phyloP scores from a whole-genome alignment of 2,113 vertebrate genomes.

The Odontesthes bonariensis region DNA sequence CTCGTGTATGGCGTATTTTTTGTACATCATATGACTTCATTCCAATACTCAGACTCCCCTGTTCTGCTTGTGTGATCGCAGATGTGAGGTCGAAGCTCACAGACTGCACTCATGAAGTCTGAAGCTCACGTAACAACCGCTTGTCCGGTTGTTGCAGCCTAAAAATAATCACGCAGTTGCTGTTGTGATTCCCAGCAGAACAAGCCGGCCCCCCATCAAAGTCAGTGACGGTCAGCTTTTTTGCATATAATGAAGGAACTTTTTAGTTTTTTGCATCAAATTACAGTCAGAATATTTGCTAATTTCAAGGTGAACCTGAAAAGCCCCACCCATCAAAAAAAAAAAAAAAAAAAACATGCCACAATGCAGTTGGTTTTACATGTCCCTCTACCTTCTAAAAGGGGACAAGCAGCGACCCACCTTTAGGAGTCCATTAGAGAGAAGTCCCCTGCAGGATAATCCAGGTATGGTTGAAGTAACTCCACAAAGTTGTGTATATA shows the following conservation, averaged over 20 bases:
- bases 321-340: too few species aligned
- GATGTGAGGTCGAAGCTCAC: neutral
- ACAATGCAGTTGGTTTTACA: neutral
- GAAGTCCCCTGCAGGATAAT: neutral
- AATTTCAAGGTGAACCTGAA: neutral
- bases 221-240: neutral
- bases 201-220: neutral
- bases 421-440: neutral
- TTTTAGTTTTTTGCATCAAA: too few species aligned
- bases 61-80: neutral
- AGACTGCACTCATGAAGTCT: neutral
- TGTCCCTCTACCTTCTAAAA: neutral
- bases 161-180: conserved; percentile 35
- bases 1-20: neutral
- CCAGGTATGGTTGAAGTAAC: neutral
- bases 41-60: neutral
- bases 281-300: neutral
- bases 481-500: conserved; percentile 14
- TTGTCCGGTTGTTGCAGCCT: conserved; percentile 3
- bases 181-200: neutral
- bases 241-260: neutral
- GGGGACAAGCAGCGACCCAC: neutral
- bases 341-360: neutral
- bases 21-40: neutral
- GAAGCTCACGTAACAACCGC: neutral